Evolutionary conservation across 2,113 vertebrate species (phyloP), one percentile per base, ranked within the genome.

Genomic region (Narcine bancroftii): DNA sequence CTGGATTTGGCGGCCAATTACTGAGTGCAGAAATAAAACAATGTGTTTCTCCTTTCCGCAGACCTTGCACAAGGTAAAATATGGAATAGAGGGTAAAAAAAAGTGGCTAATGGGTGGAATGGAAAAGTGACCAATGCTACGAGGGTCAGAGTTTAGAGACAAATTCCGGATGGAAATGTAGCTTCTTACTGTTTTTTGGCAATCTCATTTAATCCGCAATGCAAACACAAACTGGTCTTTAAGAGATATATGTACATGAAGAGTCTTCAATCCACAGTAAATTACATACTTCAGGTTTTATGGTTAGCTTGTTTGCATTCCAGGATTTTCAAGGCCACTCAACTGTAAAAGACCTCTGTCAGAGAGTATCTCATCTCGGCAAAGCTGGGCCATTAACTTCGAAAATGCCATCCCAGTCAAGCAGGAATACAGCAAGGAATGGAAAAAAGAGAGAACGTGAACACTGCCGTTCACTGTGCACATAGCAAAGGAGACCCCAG

Each of bases 311-410:
- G 89, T 42, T 71, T 4, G 7, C 89, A 91, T 69, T 91, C 89
- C 69, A 87, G 89, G 39, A 91, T 47, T 69, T 87, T 47, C 26
- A 11, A 91, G 63, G 89, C 66, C 63, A 69, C 42, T 91, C 89
- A 71, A 19, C 63, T 33, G 63, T 91, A 65, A 91, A 91, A 66
- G 63, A 42, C 65, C 63, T 63, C 81, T 91, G 89, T 91, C 89
- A 71, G 89, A 91, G 65, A 39, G 47, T 69, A 87, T 69, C 42
- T 91, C 21, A 42, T 91, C 89, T 71, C 65, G 45, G 63, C 66
- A 47, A n/a, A 36, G 42, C 21, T 91, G 89, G 65, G 45, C 42
- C 89, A 91, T 91, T 69, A 91, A 91, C 89, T 69, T 91, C 45
- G 39, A 91, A 69, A 24, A 71, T 24, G 21, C 66, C 65, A 91